These are phyloP conservation scores for Luffia ferchaultella DNA, from an alignment of 2,888 invertebrate species.

Conservation along the genomic window DNA sequence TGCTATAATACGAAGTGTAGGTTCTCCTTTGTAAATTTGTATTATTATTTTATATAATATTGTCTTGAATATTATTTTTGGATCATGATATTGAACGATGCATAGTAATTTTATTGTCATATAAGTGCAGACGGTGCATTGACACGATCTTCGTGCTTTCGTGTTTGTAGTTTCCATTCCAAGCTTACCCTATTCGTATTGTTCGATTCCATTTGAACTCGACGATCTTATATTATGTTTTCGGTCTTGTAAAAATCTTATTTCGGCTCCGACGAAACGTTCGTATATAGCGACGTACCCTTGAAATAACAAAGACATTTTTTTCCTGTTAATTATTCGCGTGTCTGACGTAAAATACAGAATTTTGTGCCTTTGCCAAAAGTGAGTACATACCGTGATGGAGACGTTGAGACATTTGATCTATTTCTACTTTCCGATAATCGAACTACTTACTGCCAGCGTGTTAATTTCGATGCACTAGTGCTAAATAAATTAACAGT, in stretches of 20 bases:
- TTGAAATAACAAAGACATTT: slow-evolving; percentile 57
- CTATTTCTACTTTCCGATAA: not conserved
- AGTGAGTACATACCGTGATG: not conserved
- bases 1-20: no score
- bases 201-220: slow-evolving; percentile 44
- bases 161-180: slow-evolving; percentile 30
- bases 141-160: slow-evolving; percentile 11
- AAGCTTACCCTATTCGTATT: slow-evolving; percentile 51
- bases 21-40: no score
- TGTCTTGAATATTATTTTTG: no score
- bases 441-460: not conserved
- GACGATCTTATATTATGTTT: slow-evolving; percentile 23
- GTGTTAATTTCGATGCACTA: not conserved
- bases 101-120: no score
- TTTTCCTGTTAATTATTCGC: slow-evolving; percentile 36
- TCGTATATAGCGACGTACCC: slow-evolving; percentile 49
- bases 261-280: slow-evolving; percentile 36
- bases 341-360: slow-evolving; percentile 25
- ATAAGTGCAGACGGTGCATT: slow-evolving; percentile 23
- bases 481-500: not conserved
- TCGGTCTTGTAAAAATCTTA: slow-evolving; percentile 27
- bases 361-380: slow-evolving; percentile 29
- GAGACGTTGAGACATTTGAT: not conserved
- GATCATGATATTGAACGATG: no score
- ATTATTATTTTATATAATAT: no score